Evolutionary conservation across 2,797 vertebrate species (phyloP).

Genomic region (Acanthurus tractus): DNA sequence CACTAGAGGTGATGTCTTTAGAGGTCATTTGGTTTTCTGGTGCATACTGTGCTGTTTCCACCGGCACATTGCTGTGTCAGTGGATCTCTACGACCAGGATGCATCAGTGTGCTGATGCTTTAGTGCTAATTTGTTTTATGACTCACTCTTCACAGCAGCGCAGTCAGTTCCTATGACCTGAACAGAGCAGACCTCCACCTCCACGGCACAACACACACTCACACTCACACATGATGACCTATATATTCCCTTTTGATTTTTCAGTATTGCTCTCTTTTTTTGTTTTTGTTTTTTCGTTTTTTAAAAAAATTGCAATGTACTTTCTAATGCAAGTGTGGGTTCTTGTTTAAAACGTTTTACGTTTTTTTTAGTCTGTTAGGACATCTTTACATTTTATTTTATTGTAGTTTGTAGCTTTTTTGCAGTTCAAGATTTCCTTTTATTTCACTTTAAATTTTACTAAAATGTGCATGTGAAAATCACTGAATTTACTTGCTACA

Average conservation of each 20-base stretch:
- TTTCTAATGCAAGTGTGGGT: no score
- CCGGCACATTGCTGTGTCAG: slow-evolving; percentile 68
- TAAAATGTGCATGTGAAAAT: neutral
- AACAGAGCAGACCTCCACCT: neutral
- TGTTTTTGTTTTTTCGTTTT: no score
- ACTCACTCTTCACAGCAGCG: slow-evolving; percentile 54
- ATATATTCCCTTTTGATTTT: neutral
- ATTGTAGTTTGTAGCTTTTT: no score
- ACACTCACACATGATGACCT: neutral
- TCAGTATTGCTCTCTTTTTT: neutral
- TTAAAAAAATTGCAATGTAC: no score
- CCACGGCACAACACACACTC: neutral
- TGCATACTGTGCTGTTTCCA: slow-evolving; percentile 65
- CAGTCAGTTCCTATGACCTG: slow-evolving; percentile 19
- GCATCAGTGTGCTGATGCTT: slow-evolving; percentile 61
- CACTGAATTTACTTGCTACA: no score
- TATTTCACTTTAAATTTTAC: neutral
- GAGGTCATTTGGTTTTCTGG: slow-evolving; percentile 72
- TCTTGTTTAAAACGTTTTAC: no score
- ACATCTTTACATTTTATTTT: no score
- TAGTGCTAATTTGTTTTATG: slow-evolving; percentile 70
- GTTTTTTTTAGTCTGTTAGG: no score
- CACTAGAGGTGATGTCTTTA: slow-evolving; percentile 61
- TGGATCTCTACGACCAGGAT: slow-evolving; percentile 44
- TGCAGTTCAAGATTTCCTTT: no score